phyloP scores from a whole-genome alignment of 2,797 vertebrate species.

The Microchirus variegatus region DNA sequence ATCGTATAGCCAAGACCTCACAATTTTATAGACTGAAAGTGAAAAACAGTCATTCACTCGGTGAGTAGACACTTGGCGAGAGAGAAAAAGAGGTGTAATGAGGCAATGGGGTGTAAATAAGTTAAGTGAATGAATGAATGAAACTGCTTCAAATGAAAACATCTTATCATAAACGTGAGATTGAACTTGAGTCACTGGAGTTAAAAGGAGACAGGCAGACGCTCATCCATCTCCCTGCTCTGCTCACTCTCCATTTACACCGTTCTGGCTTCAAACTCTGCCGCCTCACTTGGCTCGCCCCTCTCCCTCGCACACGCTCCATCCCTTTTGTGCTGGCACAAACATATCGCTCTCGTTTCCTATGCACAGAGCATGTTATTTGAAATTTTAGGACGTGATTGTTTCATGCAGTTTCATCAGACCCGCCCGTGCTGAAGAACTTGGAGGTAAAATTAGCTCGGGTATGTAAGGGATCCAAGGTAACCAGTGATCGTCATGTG shows the following conservation, averaged over 20 bases:
- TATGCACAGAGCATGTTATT: conserved; percentile 42
- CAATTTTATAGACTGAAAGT: too few relatives aligned
- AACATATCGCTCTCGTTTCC: conserved; percentile 39
- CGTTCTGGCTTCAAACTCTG: conserved; percentile 15
- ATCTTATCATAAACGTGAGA: not conserved
- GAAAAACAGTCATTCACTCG: too few relatives aligned
- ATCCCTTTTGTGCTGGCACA: conserved; percentile 33
- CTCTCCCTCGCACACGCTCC: conserved; percentile 21
- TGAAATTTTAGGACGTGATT: conserved; percentile 47
- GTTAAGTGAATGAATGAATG: too few relatives aligned
- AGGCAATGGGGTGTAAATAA: too few relatives aligned
- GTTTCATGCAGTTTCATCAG: conserved; percentile 72
- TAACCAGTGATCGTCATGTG: conserved; percentile 60
- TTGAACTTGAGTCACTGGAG: conserved; percentile 22
- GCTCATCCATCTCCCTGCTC: conserved; percentile 17
- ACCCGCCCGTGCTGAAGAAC: conserved; percentile 45
- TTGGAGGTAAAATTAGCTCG: conserved; percentile 59
- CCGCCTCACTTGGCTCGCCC: conserved; percentile 10
- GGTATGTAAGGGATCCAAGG: conserved; percentile 47
- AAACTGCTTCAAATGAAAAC: not conserved
- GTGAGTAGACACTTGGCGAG: too few relatives aligned
- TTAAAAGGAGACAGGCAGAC: conserved; percentile 24
- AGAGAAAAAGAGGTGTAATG: too few relatives aligned
- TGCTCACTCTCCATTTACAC: not conserved
- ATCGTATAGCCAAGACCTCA: too few relatives aligned